Base-by-base conservation (phyloP, 2,113 vertebrate genomes). In the Taurulus bubalis region DNA sequence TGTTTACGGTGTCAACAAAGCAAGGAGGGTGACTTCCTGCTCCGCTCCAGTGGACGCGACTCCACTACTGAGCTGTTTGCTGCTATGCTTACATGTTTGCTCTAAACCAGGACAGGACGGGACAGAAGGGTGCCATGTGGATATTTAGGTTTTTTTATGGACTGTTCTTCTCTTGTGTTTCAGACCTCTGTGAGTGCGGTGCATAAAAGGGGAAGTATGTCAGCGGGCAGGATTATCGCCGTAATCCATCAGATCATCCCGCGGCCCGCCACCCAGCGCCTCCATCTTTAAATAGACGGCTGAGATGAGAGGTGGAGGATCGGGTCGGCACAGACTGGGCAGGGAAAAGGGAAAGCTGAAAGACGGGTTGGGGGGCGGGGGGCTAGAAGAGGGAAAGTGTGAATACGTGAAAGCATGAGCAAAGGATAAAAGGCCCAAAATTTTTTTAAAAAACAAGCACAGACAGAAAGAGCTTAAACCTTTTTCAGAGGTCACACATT, bases 161-260 rank as follows among this genome's bases (percentile, higher is more conserved):
- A 64, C 47, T 79, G 70, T 51, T 53, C 65, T 80, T 78, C 36
- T 80, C 62, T 89, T 85, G 71, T 81, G 71, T 71, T 82, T 80
- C 69, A 85, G 84, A 82, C 69, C 84, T 79, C 77, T 62, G 75
- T 76, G 81, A 89, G 59, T 65, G 58, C 47, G 24, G 51, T 34
- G 80, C 62, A 82, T 73, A 73, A 53, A 85, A 85, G 79, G 70
- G 55, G 80, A 91, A 90, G 85, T 86, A 84, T 94, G 92, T 92
- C 90, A 93, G 75, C 85, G 36, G 75, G 71, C 87, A 86, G 90
- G 94, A 95, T 95, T 95, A 95, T 86, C 49, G 42, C 42, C 78
- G 49, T 95, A 95, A 95, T 95, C 94, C 93, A 75, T 64, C 79
- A 92, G 88, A 94, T 94, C 92, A 95, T 94, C 92, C 89, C 62